Conservation (phyloP, 2,888 invertebrate species). For the Caenorhabditis drosophilae region DNA sequence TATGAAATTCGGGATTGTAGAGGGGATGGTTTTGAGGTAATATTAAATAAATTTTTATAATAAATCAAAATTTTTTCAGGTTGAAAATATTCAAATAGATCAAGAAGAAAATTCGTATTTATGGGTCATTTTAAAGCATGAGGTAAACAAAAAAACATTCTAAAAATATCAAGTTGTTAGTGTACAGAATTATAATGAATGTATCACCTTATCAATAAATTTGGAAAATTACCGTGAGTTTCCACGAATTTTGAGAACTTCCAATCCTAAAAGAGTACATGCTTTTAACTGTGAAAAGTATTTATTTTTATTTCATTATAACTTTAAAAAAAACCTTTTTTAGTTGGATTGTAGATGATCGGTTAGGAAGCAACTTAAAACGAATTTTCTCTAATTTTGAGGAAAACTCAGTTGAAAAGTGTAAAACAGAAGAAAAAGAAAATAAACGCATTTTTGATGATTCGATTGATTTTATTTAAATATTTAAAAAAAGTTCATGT, state of each 20-base stretch:
- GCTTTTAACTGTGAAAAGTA: constrained; percentile 28
- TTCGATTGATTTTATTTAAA: constrained; percentile 29
- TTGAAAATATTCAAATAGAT: constrained; percentile 9
- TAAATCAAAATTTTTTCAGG: not conserved
- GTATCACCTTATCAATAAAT: constrained; percentile 10
- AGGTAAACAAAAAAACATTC: not conserved
- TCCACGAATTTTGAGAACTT: constrained; percentile 16
- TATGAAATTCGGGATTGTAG: constrained; percentile 19
- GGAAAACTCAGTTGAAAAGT: constrained; percentile 8
- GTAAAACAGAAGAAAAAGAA: not conserved
- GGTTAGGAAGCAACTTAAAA: constrained; percentile 16
- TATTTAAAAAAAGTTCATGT: no score
- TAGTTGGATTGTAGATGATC: constrained; percentile 23
- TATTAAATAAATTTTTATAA: not conserved
- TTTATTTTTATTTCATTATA: not conserved
- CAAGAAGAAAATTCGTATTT: constrained; percentile 15
- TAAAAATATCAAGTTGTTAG: not conserved
- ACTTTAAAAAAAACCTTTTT: not conserved
- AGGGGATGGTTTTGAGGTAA: constrained; percentile 12
- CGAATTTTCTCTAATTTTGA: constrained; percentile 9
- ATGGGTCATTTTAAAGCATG: constrained; percentile 3
- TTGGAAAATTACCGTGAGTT: constrained; percentile 13
- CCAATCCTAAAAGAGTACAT: constrained; percentile 8
- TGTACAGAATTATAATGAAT: constrained; percentile 13
- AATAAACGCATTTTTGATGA: not conserved